These are phyloP conservation scores for Pongo pygmaeus DNA, from an alignment of 2,113 vertebrate genomes.

Conservation along the genomic window DNA sequence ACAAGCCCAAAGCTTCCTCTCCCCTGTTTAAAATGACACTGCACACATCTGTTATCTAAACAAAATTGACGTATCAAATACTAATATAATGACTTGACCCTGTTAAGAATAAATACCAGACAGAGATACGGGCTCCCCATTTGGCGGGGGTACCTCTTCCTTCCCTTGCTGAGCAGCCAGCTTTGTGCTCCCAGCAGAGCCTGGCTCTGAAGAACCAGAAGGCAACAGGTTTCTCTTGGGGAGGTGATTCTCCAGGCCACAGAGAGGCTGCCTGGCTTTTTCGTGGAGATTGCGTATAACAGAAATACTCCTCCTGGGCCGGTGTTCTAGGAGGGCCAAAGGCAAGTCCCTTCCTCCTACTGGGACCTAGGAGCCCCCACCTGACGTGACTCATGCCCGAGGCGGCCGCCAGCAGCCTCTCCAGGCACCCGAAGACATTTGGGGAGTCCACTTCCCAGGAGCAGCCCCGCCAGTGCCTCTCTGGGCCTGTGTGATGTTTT, in stretches of 20 bases:
- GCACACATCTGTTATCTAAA: fast-evolving
- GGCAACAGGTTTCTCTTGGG: neutral
- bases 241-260: neutral
- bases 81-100: fast-evolving
- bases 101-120: neutral
- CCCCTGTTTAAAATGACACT: fast-evolving
- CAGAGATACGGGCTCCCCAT: neutral
- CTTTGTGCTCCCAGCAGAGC: neutral
- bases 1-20: fast-evolving
- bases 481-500: fast-evolving
- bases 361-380: fast-evolving
- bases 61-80: fast-evolving
- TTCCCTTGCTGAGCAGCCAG: neutral
- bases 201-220: no score
- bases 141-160: fast-evolving
- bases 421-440: neutral
- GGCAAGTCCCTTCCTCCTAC: neutral
- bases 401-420: no score
- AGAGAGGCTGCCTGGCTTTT: neutral
- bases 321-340: neutral
- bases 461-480: fast-evolving
- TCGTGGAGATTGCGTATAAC: neutral
- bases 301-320: neutral
- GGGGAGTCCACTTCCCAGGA: no score
- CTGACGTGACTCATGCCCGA: neutral